Evolutionary conservation across 1,140 invertebrate species (phyloP).

Genomic region (Solenopsis invicta): DNA sequence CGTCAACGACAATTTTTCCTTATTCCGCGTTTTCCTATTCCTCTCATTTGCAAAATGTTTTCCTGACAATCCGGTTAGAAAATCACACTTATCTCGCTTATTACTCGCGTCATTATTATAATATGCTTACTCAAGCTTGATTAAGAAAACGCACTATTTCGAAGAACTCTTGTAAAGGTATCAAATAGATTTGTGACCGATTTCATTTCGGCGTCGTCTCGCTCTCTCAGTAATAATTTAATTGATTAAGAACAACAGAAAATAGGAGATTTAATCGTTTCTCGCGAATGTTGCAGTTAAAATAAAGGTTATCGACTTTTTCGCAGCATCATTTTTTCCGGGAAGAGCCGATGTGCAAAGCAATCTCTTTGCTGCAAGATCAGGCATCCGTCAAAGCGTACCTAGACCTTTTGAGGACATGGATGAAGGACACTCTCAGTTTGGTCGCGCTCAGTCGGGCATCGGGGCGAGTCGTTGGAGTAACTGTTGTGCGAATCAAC

Average conservation of each 20-base stretch:
- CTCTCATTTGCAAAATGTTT: neutral
- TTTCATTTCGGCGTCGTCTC: neutral
- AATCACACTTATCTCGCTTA: neutral
- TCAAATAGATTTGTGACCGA: neutral
- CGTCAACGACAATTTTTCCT: slow-evolving; percentile 66
- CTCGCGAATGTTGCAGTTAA: neutral
- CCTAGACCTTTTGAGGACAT: slow-evolving; percentile 86
- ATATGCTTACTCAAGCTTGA: neutral
- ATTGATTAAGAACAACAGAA: neutral
- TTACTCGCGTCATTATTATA: neutral
- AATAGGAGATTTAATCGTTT: neutral
- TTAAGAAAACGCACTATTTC: neutral
- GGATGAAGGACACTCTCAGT: slow-evolving; percentile 89
- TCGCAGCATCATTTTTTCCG: slow-evolving; percentile 86
- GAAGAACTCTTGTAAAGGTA: neutral
- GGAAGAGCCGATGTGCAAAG: slow-evolving; percentile 85
- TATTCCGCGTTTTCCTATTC: neutral
- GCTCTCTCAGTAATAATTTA: neutral
- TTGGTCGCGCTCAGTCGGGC: slow-evolving; percentile 88
- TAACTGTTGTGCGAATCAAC: slow-evolving; percentile 86
- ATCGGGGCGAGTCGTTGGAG: slow-evolving; percentile 86
- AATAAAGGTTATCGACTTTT: slow-evolving; percentile 1
- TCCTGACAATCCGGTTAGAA: neutral
- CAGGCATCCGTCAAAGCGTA: slow-evolving; percentile 87
- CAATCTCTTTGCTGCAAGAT: slow-evolving; percentile 86